Conservation (phyloP, 2,888 invertebrate genomes). For the Brachylomia viminalis region DNA sequence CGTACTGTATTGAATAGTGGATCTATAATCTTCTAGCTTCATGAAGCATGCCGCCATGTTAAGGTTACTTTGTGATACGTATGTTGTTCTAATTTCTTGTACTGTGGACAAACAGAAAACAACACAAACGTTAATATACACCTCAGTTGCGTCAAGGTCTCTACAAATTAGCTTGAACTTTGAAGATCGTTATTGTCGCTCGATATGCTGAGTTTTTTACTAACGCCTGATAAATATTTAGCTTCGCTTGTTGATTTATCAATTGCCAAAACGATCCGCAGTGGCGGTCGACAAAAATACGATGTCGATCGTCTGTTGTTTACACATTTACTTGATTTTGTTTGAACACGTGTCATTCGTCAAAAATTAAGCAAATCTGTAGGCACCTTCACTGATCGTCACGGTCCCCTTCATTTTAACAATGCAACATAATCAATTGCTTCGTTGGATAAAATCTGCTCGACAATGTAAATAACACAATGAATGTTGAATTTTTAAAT, state of each 20-base stretch:
- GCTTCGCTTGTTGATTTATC: background rate
- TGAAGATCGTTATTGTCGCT: background rate
- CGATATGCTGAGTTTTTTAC: background rate
- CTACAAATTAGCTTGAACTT: too few species aligned
- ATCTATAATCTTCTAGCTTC: conserved; percentile 91
- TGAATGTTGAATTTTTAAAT: background rate
- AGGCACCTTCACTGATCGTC: too few species aligned
- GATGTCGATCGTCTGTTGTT: background rate
- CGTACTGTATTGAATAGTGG: conserved; percentile 92
- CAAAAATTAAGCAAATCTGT: too few species aligned
- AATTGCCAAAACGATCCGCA: background rate
- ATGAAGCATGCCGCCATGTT: conserved; percentile 94
- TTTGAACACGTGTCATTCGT: background rate
- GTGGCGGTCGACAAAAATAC: background rate
- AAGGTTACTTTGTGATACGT: conserved; percentile 89
- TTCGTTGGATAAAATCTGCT: background rate
- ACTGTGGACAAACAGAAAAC: conserved; percentile 68
- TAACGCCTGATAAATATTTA: background rate
- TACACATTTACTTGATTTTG: background rate
- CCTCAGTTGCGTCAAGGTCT: background rate
- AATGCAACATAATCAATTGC: background rate
- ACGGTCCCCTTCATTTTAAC: too few species aligned
- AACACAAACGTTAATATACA: background rate
- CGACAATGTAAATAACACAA: background rate
- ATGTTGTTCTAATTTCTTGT: conserved; percentile 71